A percentile compares a stretch with the other conserved stretches of the same genome.
These are phyloP conservation scores for Micoletzkya japonica DNA, from an alignment of 2,888 invertebrate genomes.

Conservation along the genomic window DNA sequence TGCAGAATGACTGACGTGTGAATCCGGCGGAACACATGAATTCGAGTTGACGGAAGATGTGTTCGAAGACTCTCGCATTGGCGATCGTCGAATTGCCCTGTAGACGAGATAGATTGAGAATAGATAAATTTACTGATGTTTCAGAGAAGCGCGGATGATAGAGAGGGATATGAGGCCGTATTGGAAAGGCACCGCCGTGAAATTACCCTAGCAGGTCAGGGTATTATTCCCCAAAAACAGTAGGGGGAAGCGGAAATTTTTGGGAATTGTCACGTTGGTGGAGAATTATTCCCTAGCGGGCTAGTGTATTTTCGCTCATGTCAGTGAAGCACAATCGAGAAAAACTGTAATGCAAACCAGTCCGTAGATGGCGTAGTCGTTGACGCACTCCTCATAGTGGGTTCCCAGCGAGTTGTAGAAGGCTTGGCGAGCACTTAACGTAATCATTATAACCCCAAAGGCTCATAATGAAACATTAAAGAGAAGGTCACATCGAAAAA, in stretches of 20 bases:
- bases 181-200: no score
- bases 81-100: conserved; percentile 7
- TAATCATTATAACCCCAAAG: not conserved
- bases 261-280: no score
- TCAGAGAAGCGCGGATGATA: no score
- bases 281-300: no score
- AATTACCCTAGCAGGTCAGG: no score
- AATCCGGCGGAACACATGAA: conserved; percentile 25
- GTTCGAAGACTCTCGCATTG: conserved; percentile 21
- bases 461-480: not conserved
- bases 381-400: conserved; percentile 19
- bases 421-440: conserved; percentile 3
- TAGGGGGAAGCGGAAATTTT: no score
- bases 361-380: conserved; percentile 19
- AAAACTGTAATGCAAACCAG: conserved; percentile 1
- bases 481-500: not conserved
- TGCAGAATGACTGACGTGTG: conserved; percentile 7
- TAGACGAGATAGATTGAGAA: no score
- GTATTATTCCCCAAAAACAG: no score
- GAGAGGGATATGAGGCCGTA: no score
- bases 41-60: conserved; percentile 24
- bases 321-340: no score
- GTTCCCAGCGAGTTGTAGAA: conserved; percentile 23
- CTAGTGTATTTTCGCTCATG: no score
- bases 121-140: no score